These are phyloP conservation scores for Lepas anatifera DNA, from an alignment of 2,888 invertebrate species.

Conservation along the genomic window DNA sequence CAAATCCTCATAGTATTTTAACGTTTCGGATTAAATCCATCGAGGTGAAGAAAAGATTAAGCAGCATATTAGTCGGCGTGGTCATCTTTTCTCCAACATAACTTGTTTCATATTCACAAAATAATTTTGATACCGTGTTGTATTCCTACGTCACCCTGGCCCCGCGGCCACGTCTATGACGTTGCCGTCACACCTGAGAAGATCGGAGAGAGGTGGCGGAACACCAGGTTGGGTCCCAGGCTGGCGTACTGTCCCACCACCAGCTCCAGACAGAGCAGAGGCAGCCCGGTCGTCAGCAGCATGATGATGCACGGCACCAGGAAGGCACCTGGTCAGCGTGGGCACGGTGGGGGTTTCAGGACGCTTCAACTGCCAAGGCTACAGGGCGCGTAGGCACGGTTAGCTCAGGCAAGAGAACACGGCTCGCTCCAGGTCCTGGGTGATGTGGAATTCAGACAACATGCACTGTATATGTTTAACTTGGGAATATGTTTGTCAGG, in stretches of 20 bases:
- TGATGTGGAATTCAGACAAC: neutral
- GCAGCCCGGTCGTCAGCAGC: neutral
- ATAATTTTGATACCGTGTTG: neutral
- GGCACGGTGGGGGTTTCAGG: no score
- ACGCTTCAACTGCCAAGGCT: no score
- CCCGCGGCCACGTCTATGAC: no score
- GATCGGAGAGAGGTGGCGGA: neutral
- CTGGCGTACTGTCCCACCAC: neutral
- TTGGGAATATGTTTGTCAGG: no score
- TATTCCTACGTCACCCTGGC: no score
- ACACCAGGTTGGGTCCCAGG: neutral
- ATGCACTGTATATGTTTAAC: neutral
- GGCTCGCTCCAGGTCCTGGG: neutral
- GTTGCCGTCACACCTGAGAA: neutral
- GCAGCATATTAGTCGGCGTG: neutral
- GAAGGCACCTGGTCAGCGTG: constrained; percentile 3
- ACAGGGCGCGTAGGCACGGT: neutral
- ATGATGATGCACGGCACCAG: neutral
- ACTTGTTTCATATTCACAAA: neutral
- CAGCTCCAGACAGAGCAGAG: constrained; percentile 4
- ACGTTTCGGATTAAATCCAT: no score
- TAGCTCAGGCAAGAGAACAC: neutral
- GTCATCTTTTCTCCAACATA: neutral
- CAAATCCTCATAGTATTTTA: no score
- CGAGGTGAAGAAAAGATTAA: neutral